These are phyloP conservation scores for Tetranychus piercei DNA, from an alignment of 2,888 invertebrate species.

Conservation along the genomic window DNA sequence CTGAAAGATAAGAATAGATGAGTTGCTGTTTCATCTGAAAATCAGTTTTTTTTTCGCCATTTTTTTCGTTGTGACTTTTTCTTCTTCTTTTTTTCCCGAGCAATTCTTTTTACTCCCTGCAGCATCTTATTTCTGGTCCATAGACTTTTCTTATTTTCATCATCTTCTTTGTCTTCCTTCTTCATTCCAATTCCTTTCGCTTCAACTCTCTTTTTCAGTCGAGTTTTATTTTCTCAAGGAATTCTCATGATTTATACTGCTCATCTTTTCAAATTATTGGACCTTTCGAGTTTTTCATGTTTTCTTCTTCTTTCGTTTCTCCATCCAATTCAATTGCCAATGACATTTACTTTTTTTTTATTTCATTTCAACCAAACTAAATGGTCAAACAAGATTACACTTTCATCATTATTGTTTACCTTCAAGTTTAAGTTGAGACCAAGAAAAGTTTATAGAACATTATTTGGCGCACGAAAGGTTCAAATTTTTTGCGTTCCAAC, in stretches of 20 bases:
- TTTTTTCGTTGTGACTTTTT: neutral
- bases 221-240: neutral
- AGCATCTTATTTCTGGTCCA: neutral
- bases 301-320: neutral
- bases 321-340: neutral
- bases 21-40: neutral
- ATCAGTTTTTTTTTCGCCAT: constrained; percentile 1
- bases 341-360: neutral
- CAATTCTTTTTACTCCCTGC: neutral
- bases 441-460: too few species aligned
- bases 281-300: neutral
- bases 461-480: too few species aligned
- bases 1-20: neutral
- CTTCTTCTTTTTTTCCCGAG: neutral
- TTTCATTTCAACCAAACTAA: too few species aligned
- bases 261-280: neutral
- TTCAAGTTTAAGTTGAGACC: too few species aligned
- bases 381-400: too few species aligned
- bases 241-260: neutral
- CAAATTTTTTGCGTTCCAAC: too few species aligned
- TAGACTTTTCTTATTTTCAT: neutral
- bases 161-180: neutral
- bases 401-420: too few species aligned
- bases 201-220: neutral
- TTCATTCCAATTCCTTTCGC: neutral